Conservation (phyloP, 2,797 vertebrate genomes). For the Micropoecilia bifurca region DNA sequence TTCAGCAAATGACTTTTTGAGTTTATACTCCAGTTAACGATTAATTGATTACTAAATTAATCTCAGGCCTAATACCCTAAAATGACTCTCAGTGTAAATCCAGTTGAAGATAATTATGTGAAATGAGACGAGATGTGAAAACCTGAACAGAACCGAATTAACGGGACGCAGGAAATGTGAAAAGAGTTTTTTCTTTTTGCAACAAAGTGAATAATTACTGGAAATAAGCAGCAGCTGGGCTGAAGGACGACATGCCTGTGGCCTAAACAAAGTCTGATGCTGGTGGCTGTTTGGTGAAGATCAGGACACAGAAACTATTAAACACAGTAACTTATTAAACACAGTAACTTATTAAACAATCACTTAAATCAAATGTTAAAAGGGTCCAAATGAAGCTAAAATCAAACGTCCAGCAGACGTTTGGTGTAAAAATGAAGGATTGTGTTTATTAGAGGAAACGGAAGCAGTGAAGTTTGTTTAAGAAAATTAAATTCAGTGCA, state of each 20-base stretch:
- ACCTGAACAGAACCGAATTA: not conserved
- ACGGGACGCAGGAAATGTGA: not conserved
- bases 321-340: too few relatives aligned
- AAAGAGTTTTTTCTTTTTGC: not conserved
- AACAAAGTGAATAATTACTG: not conserved
- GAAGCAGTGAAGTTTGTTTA: not conserved
- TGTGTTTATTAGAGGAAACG: too few relatives aligned
- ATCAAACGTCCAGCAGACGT: not conserved
- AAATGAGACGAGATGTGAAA: not conserved
- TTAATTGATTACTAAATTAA: too few relatives aligned
- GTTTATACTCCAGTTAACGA: too few relatives aligned
- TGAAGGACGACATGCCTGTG: not conserved
- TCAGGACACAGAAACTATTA: too few relatives aligned
- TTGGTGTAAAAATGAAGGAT: not conserved
- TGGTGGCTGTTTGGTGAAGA: not conserved
- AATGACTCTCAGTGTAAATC: not conserved
- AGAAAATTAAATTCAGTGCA: not conserved
- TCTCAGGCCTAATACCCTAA: not conserved
- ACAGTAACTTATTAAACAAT: not conserved
- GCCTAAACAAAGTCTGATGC: conserved; percentile 11
- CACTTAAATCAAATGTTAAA: not conserved
- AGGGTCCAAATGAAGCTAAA: not conserved
- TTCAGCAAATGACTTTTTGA: too few relatives aligned
- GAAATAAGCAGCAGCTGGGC: not conserved
- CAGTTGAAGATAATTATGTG: not conserved